A percentile compares a stretch with the other conserved stretches of the same genome.
These are phyloP conservation scores for Halesus radiatus DNA, from an alignment of 1,140 invertebrate genomes.

Conservation along the genomic window DNA sequence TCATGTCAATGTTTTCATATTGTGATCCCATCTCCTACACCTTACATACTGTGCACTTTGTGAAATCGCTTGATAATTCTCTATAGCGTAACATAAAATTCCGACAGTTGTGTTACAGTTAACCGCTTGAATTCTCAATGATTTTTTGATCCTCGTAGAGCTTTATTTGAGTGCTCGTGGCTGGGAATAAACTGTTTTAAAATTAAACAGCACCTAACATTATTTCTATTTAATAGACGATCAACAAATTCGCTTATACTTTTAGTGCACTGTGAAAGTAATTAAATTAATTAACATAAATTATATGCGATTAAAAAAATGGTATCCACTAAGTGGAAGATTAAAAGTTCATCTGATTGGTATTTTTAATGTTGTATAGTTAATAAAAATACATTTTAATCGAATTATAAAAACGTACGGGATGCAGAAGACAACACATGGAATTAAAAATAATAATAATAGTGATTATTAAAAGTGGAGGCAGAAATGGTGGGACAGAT, in stretches of 20 bases:
- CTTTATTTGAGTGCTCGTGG: slow-evolving; percentile 55
- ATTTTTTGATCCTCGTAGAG: slow-evolving; percentile 52
- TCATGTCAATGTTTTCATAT: not conserved
- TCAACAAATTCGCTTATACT: slow-evolving; percentile 50
- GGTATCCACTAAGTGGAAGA: slow-evolving; percentile 57
- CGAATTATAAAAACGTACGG: slow-evolving; percentile 42
- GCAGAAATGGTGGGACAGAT: not conserved
- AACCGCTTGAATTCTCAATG: too few relatives aligned
- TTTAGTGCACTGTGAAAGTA: slow-evolving; percentile 49
- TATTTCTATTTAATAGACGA: slow-evolving; percentile 44
- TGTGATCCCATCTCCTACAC: not conserved
- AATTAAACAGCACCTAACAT: slow-evolving; percentile 43
- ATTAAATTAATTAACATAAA: slow-evolving; percentile 41
- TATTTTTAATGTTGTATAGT: slow-evolving; percentile 38
- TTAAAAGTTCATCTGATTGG: slow-evolving; percentile 36
- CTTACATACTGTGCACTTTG: not conserved
- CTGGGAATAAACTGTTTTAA: slow-evolving; percentile 47
- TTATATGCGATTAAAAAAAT: slow-evolving; percentile 45
- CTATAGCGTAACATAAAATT: not conserved
- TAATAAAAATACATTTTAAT: slow-evolving; percentile 36
- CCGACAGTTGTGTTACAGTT: not conserved
- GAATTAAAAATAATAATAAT: not conserved
- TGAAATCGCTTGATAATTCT: not conserved
- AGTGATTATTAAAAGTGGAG: slow-evolving; percentile 33
- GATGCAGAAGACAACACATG: slow-evolving; percentile 23